Conservation (phyloP, 2,888 invertebrate species). For the Drosophila buzzatii region DNA sequence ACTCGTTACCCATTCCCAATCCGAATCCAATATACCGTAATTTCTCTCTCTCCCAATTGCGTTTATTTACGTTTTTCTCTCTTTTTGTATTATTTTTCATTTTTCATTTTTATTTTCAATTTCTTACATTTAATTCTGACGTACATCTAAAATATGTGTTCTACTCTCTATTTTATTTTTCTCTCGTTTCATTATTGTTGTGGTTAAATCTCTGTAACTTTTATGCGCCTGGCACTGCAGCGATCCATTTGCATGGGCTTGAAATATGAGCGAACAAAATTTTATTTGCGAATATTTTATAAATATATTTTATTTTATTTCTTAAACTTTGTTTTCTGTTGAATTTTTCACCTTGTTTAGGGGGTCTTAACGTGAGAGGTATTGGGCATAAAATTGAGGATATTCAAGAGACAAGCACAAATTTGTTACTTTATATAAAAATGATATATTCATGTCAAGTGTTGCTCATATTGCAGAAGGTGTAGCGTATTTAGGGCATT, state of each 20-base stretch:
- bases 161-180: constrained; percentile 30
- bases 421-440: no score
- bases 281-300: neutral
- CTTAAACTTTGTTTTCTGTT: neutral
- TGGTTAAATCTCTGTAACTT: constrained; percentile 34
- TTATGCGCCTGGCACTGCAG: constrained; percentile 22
- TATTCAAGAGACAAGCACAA: neutral
- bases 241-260: neutral
- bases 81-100: neutral
- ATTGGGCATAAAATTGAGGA: neutral
- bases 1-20: neutral
- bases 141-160: constrained; percentile 77
- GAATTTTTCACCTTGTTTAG: neutral
- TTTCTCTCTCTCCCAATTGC: constrained; percentile 18
- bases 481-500: no score
- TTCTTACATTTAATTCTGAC: constrained; percentile 76
- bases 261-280: neutral
- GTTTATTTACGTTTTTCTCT: constrained; percentile 38
- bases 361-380: neutral
- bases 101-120: constrained; percentile 17
- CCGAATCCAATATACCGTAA: neutral
- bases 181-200: constrained; percentile 37
- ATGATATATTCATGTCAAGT: no score
- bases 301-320: neutral
- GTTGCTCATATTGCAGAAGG: no score